Evolutionary conservation across 2,797 vertebrate species (phyloP).

Genomic region (Ptychobarbus kaznakovi): DNA sequence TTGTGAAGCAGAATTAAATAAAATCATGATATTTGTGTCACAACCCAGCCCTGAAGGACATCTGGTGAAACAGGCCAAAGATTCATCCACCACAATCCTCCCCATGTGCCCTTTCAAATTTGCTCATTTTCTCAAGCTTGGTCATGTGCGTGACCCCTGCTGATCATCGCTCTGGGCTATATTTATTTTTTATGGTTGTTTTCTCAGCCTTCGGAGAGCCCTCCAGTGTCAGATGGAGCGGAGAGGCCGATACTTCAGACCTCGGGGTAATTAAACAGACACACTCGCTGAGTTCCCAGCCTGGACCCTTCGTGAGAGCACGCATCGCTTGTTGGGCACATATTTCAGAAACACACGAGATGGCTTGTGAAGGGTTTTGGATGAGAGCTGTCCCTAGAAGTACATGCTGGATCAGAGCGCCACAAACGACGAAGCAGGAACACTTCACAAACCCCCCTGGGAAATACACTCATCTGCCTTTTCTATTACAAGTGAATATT

Average conservation of each 20-base stretch:
- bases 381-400: constrained; percentile 52
- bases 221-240: constrained; percentile 9
- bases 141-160: constrained; percentile 1
- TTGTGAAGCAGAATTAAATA: background rate
- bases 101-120: background rate
- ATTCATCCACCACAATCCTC: background rate
- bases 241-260: background rate
- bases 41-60: background rate
- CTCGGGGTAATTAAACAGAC: background rate
- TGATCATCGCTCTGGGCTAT: background rate
- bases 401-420: constrained; percentile 54
- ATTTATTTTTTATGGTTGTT: constrained; percentile 22
- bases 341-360: background rate
- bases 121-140: background rate
- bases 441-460: background rate
- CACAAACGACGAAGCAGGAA: constrained; percentile 18
- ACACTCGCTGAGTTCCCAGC: constrained; percentile 47
- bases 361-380: constrained; percentile 17
- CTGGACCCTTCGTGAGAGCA: constrained; percentile 40
- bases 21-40: no score
- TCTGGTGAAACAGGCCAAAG: background rate
- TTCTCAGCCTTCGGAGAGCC: constrained; percentile 12
- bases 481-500: background rate
- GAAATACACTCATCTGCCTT: background rate
- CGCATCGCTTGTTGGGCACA: constrained; percentile 41